Conservation (phyloP, 2,113 vertebrate species). For the Oncorhynchus kisutch region DNA sequence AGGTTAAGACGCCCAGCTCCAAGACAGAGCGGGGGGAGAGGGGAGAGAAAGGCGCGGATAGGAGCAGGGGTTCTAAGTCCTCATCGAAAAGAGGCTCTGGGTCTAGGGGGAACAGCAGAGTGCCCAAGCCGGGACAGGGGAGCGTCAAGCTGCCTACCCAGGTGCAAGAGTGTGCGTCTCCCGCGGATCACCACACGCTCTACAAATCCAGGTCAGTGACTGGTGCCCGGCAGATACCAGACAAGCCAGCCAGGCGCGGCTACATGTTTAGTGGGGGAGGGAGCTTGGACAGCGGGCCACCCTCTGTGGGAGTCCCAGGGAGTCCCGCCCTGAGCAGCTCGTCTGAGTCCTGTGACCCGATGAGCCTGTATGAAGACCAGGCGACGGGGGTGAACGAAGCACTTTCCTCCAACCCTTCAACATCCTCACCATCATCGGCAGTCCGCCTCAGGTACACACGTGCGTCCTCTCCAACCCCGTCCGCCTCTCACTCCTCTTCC, state of each 20-base stretch:
- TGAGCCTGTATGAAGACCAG: conserved; percentile 90
- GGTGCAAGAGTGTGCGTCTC: conserved; percentile 74
- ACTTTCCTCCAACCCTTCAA: too few species aligned
- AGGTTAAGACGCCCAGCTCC: conserved; percentile 85
- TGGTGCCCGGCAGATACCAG: conserved; percentile 75
- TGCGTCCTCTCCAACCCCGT: conserved; percentile 88
- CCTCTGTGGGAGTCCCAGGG: conserved; percentile 84
- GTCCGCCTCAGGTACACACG: conserved; percentile 84
- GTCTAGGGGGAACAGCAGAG: conserved; percentile 74
- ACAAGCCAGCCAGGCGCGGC: conserved; percentile 85
- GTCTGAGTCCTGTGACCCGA: conserved; percentile 87
- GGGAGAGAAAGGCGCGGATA: conserved; percentile 77
- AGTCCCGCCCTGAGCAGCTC: conserved; percentile 89
- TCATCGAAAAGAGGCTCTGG: conserved; percentile 74
- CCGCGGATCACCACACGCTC: conserved; percentile 83
- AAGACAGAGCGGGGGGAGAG: conserved; percentile 79
- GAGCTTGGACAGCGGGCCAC: conserved; percentile 78
- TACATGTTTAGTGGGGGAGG: conserved; percentile 79
- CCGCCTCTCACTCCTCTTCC: conserved; percentile 80
- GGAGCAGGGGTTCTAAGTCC: conserved; percentile 60
- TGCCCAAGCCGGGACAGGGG: conserved; percentile 72
- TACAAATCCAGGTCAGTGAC: conserved; percentile 86
- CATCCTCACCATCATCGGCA: conserved; percentile 62
- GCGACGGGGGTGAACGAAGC: conserved; percentile 69
- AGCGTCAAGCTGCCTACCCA: conserved; percentile 63